phyloP scores from a whole-genome alignment of 2,888 invertebrate species.

The Dugesia japonica region DNA sequence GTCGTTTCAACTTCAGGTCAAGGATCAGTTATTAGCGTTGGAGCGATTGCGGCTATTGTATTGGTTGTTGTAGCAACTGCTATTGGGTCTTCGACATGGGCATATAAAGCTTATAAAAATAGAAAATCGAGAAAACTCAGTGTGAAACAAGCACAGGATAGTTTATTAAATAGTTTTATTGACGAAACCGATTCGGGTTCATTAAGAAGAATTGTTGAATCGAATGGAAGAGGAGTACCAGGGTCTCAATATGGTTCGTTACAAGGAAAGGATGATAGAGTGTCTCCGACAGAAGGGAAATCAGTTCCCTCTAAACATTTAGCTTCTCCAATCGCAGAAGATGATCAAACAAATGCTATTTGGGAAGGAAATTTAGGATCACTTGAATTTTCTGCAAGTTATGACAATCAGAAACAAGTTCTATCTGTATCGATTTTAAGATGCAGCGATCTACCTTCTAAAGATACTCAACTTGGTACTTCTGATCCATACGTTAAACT shows the following conservation, averaged over 20 bases:
- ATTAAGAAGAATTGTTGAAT: neutral
- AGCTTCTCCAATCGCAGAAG: conserved; percentile 1
- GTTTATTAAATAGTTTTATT: conserved; percentile 3
- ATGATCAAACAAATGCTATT: neutral
- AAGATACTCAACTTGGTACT: conserved; percentile 63
- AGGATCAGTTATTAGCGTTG: conserved; percentile 24
- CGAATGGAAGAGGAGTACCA: neutral
- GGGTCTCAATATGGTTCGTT: neutral
- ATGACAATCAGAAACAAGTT: conserved; percentile 51
- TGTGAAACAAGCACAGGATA: conserved; percentile 15
- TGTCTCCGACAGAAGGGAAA: neutral
- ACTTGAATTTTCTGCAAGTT: conserved; percentile 22
- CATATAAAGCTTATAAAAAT: conserved; percentile 23
- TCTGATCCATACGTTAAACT: conserved; percentile 93
- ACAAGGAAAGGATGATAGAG: neutral
- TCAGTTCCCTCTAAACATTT: conserved; percentile 17
- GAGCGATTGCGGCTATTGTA: conserved; percentile 27
- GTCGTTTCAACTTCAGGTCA: neutral
- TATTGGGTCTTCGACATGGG: conserved; percentile 26
- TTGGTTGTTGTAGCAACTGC: conserved; percentile 20
- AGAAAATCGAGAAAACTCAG: conserved; percentile 17
- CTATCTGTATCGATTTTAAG: conserved; percentile 76
- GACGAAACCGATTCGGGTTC: neutral
- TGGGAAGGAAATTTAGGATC: conserved; percentile 9
- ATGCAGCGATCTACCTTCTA: conserved; percentile 68